Evolutionary conservation across 2,888 invertebrate genomes (phyloP), one percentile per base, ranked within the genome.

Genomic region (Galeruca laticollis): DNA sequence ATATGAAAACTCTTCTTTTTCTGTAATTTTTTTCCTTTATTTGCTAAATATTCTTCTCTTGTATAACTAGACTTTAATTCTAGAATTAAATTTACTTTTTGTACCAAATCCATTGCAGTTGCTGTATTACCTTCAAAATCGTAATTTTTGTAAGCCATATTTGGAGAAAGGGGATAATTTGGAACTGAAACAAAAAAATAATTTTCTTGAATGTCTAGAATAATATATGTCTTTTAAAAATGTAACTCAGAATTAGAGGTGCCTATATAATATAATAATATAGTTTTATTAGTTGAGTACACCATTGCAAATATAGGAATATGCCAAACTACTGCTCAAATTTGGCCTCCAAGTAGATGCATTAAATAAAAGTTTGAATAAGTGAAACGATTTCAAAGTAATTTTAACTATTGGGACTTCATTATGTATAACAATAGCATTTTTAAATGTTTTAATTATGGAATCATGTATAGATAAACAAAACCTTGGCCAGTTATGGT

Each of bases 1-100:
- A 68, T 61, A 49, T 62, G 70, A 47, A 77, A 73, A 70, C 71
- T 68, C 68, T 77, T 80, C 89, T 86, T 82, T 90, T 87, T 18
- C 89, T 87, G 63, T 89, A 89, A 26, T 88, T 85, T 85, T 93
- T 94, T 75, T 89, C 94, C 94, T 82, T 91, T 90, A 60, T 91
- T 88, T 54, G 92, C 90, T 76, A 95, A 88, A 85, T 95, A 97
- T 82, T 96, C 95, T 76, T 94, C 92, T 57, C 95, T 88, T 72
- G 93, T 92, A 4, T 90, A 89, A 82, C 94, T 95, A 62, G 93
- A 92, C 74, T 93, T 88, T 78, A 96, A 87, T 81, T 96, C 94
- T 71, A 97, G 85, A 73, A 97, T 96, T 70, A 94, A 91, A 84
- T 94, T 94, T 11, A 97, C 89, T 87, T 97, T 96, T 74, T 93